phyloP scores from a whole-genome alignment of 1,140 invertebrate species.

The Dufourea novaeangliae region DNA sequence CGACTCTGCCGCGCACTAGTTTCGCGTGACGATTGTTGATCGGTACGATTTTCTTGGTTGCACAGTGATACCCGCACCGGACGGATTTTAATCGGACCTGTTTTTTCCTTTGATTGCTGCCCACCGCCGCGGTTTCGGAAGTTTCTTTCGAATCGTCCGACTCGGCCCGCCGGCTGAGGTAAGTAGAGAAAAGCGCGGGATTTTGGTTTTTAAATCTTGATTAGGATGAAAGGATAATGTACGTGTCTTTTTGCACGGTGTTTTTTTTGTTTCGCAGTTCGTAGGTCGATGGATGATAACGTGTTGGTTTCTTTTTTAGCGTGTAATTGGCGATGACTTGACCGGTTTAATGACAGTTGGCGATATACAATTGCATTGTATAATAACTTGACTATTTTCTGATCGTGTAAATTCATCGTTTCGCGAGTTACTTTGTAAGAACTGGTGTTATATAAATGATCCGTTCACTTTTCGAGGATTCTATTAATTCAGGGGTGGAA shows the following conservation, averaged over 20 bases:
- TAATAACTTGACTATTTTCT: no score
- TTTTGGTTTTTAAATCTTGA: conserved; percentile 14
- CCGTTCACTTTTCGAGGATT: background rate
- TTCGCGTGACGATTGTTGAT: conserved; percentile 32
- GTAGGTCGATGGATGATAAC: no score
- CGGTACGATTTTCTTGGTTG: conserved; percentile 6
- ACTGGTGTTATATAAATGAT: background rate
- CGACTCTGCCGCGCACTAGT: conserved; percentile 40
- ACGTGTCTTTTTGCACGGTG: background rate
- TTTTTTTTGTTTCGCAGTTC: background rate
- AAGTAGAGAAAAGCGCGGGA: conserved; percentile 29
- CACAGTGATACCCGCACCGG: background rate
- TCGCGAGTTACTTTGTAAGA: no score
- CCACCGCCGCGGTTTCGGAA: background rate
- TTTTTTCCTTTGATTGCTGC: background rate
- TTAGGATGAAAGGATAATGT: no score
- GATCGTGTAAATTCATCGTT: no score
- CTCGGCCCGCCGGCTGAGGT: conserved; percentile 30
- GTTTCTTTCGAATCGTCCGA: background rate
- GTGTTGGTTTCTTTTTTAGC: no score
- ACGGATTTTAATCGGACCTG: background rate
- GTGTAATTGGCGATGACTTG: background rate
- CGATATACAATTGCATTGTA: no score
- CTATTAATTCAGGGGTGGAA: no score
- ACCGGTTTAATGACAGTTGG: no score